Conservation (phyloP, 2,113 vertebrate genomes). For the Lichenostomus cassidix region DNA sequence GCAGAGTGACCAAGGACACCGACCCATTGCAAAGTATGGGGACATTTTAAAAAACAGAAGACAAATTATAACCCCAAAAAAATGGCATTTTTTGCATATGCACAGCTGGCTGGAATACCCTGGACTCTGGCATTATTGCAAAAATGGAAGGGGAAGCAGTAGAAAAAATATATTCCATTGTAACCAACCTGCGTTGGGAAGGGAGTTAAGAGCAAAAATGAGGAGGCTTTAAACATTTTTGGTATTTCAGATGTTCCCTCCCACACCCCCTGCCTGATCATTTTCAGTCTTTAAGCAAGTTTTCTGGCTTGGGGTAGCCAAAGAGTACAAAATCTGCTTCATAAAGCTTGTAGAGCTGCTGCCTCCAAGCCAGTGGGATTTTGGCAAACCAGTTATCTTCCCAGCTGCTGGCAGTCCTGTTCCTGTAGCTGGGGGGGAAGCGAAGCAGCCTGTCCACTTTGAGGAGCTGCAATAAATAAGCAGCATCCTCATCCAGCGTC, state of each 20-base stretch:
- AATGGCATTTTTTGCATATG: not conserved
- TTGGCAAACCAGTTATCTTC: slow-evolving; percentile 89
- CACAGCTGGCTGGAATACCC: not conserved
- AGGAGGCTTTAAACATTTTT: slow-evolving; percentile 30
- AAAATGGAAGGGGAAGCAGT: not conserved
- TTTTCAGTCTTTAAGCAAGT: slow-evolving; percentile 84
- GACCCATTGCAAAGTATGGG: not conserved
- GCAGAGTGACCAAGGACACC: slow-evolving; percentile 5
- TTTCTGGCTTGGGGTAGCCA: slow-evolving; percentile 90
- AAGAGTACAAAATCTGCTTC: slow-evolving; percentile 95
- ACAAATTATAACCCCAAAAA: not conserved
- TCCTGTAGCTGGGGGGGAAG: slow-evolving; percentile 88
- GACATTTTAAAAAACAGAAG: not conserved
- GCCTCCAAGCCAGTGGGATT: slow-evolving; percentile 84
- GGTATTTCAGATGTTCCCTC: slow-evolving; percentile 46
- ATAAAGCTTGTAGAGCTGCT: slow-evolving; percentile 91
- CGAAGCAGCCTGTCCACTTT: slow-evolving; percentile 87
- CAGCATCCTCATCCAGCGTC: slow-evolving; percentile 88
- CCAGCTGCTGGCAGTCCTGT: slow-evolving; percentile 91
- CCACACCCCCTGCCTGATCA: not conserved
- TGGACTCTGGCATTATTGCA: not conserved
- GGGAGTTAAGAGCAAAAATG: slow-evolving; percentile 5
- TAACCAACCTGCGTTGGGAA: not conserved
- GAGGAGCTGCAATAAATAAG: slow-evolving; percentile 87
- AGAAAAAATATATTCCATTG: slow-evolving; percentile 40